phyloP scores from a whole-genome alignment of 2,113 vertebrate species.

The Hystrix cristata region DNA sequence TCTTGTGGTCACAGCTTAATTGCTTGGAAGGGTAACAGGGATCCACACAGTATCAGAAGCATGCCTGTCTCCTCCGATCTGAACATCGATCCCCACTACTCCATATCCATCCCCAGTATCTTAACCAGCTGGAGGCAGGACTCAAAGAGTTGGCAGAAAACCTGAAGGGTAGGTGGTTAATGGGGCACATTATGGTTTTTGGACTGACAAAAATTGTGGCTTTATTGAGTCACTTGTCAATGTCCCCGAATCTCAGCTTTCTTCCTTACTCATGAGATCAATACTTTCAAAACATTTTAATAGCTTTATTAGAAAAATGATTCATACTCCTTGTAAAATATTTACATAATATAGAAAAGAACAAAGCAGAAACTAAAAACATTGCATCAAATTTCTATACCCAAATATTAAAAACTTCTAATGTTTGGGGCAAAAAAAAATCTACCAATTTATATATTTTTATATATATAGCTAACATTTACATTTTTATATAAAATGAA shows the following conservation, averaged over 20 bases:
- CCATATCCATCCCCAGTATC: background rate
- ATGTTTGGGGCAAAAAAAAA: background rate
- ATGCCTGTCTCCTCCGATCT: constrained; percentile 33
- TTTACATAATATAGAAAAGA: constrained; percentile 60
- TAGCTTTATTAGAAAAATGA: constrained; percentile 78
- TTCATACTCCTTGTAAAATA: constrained; percentile 68
- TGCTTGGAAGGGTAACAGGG: constrained; percentile 68
- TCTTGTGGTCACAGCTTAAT: constrained; percentile 73
- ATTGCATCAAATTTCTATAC: constrained; percentile 48
- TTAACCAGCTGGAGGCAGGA: background rate
- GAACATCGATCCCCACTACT: background rate
- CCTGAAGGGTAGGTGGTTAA: background rate
- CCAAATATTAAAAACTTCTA: constrained; percentile 53
- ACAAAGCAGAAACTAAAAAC: constrained; percentile 67
- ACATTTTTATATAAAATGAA: constrained; percentile 42
- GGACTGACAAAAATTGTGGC: constrained; percentile 39
- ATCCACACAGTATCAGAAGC: constrained; percentile 28
- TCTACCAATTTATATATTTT: background rate
- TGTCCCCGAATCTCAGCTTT: constrained; percentile 64
- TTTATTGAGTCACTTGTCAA: constrained; percentile 73
- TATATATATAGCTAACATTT: background rate
- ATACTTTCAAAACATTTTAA: constrained; percentile 77
- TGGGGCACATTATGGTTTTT: constrained; percentile 38
- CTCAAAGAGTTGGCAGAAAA: background rate
- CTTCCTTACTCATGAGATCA: constrained; percentile 69